Evolutionary conservation across 2,113 vertebrate genomes (phyloP).

Genomic region (Alexandromys fortis): DNA sequence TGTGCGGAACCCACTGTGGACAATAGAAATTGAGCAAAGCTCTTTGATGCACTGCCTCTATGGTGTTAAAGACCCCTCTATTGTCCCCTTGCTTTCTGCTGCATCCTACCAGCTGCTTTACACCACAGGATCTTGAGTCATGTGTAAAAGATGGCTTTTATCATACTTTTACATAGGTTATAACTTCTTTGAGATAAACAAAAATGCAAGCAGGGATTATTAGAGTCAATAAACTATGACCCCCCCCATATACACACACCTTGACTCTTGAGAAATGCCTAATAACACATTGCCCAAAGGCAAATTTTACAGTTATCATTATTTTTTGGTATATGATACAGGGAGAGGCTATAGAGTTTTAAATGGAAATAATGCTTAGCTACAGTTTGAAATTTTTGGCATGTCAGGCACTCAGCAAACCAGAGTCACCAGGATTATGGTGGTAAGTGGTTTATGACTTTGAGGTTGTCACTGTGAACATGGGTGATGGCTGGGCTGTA

Average conservation of each 20-base stretch:
- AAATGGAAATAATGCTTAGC: neutral
- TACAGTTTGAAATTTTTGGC: no score
- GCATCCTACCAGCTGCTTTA: neutral
- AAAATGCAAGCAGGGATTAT: neutral
- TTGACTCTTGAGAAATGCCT: neutral
- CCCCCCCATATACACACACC: fast-evolving
- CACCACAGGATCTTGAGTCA: neutral
- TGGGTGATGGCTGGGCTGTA: neutral
- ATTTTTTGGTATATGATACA: neutral
- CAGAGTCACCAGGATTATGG: neutral
- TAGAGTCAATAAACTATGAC: neutral
- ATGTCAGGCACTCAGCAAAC: neutral
- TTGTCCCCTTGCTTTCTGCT: no score
- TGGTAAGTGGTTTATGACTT: neutral
- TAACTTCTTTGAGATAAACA: neutral
- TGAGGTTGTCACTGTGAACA: neutral
- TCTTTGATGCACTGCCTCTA: neutral
- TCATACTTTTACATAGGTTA: neutral
- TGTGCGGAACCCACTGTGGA: fast-evolving
- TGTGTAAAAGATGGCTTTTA: neutral
- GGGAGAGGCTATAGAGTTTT: neutral
- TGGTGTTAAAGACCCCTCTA: neutral
- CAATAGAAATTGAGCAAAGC: neutral
- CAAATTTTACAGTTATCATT: neutral
- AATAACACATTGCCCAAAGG: neutral